A percentile compares a stretch with the other conserved stretches of the same genome.
Conservation (phyloP, 2,888 invertebrate species). For the Caenorhabditis sulstoni region DNA sequence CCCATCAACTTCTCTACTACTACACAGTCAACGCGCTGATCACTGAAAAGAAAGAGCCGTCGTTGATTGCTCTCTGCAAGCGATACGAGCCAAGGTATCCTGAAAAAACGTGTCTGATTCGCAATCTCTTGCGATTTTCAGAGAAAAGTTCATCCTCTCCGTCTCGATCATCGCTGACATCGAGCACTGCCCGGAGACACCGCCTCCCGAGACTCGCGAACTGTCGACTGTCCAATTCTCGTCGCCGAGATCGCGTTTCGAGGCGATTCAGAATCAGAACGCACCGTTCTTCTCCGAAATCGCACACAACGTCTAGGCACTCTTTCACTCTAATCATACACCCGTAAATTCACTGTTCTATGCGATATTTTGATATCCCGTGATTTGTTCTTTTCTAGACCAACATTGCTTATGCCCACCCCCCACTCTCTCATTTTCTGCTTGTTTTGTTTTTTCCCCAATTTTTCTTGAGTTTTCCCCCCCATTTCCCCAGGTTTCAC, state of each 20-base stretch:
- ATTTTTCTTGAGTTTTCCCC: not conserved
- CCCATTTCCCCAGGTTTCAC: constrained; percentile 22
- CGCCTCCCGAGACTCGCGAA: constrained; percentile 74
- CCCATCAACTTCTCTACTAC: constrained; percentile 76
- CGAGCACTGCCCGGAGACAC: constrained; percentile 80
- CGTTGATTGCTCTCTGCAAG: constrained; percentile 85
- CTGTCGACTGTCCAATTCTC: constrained; percentile 52
- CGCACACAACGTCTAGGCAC: constrained; percentile 55
- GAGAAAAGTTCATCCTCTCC: constrained; percentile 89
- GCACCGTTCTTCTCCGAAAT: constrained; percentile 58
- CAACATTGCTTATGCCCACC: constrained; percentile 22
- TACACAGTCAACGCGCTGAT: constrained; percentile 76
- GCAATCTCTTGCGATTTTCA: constrained; percentile 80
- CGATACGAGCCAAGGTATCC: constrained; percentile 86
- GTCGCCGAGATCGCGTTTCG: constrained; percentile 49
- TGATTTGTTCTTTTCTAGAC: constrained; percentile 43
- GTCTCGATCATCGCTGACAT: constrained; percentile 81
- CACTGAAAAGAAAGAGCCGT: constrained; percentile 77
- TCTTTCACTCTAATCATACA: constrained; percentile 8
- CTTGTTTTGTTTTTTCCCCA: too few relatives aligned
- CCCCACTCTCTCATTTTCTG: too few relatives aligned
- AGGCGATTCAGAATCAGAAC: constrained; percentile 53
- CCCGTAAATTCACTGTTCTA: constrained; percentile 7
- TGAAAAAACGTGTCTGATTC: not conserved
- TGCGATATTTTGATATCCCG: constrained; percentile 27